phyloP scores from a whole-genome alignment of 2,888 invertebrate genomes.

The Labia minor region DNA sequence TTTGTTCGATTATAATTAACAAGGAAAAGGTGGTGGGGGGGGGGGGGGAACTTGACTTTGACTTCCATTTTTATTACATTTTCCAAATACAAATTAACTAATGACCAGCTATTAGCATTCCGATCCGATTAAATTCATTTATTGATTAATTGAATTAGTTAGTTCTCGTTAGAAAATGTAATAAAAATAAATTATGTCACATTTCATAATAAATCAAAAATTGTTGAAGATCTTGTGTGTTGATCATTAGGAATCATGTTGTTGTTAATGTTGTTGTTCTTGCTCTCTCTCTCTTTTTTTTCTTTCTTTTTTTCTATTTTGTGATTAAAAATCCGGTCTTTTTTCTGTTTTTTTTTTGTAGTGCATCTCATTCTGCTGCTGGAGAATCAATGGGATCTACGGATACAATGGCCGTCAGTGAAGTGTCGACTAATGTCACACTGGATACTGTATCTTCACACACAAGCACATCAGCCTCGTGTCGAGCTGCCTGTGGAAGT shows the following conservation, averaged over 20 bases:
- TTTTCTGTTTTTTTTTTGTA: slow-evolving; percentile 27
- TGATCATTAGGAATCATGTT: not conserved
- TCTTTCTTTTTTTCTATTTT: no score
- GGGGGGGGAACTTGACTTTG: no score
- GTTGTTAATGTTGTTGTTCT: not conserved
- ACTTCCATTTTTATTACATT: not conserved
- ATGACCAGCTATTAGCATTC: not conserved
- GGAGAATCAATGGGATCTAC: slow-evolving; percentile 40
- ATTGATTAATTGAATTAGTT: not conserved
- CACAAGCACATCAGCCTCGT: slow-evolving; percentile 38
- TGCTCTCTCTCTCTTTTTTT: not conserved
- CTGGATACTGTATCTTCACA: slow-evolving; percentile 43
- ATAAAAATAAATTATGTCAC: not conserved
- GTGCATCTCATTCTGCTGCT: slow-evolving; percentile 33
- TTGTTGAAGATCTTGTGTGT: not conserved
- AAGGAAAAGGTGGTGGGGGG: not conserved
- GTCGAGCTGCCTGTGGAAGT: slow-evolving; percentile 44
- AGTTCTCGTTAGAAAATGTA: not conserved
- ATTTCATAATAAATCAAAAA: not conserved
- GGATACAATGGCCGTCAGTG: slow-evolving; percentile 44
- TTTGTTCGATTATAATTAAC: not conserved
- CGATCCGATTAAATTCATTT: not conserved
- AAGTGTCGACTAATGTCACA: slow-evolving; percentile 43
- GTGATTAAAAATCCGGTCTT: not conserved
- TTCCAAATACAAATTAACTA: not conserved